Conservation (phyloP, 2,113 vertebrate species). For the Pollachius pollachius region DNA sequence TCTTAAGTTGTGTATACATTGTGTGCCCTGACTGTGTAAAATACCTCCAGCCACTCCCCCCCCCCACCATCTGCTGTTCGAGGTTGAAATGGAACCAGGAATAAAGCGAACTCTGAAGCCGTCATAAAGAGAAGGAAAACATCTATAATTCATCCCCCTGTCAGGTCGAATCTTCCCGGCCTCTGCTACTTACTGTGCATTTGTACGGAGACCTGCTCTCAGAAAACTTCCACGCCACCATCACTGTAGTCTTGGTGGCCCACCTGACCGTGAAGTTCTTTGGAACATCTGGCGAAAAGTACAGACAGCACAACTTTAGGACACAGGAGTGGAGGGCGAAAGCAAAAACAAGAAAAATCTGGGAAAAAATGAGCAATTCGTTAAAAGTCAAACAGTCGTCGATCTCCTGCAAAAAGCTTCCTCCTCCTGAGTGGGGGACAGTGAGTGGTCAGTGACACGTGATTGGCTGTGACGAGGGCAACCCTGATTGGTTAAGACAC, state of each 20-base stretch:
- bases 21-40: no score
- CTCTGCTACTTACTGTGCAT: slow-evolving; percentile 80
- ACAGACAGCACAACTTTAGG: slow-evolving; percentile 23
- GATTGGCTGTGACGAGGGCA: slow-evolving; percentile 71
- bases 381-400: slow-evolving; percentile 21
- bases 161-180: neutral
- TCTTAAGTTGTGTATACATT: no score
- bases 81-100: neutral
- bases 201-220: slow-evolving; percentile 82
- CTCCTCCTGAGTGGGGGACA: slow-evolving; percentile 55
- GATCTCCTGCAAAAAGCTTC: slow-evolving; percentile 40
- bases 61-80: no score
- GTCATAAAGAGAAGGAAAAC: neutral
- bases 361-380: slow-evolving; percentile 30
- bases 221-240: slow-evolving; percentile 92
- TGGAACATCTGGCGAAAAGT: slow-evolving; percentile 84
- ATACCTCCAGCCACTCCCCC: no score
- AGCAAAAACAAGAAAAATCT: neutral
- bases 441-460: slow-evolving; percentile 62
- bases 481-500: slow-evolving; percentile 72
- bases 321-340: neutral
- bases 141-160: neutral
- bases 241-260: slow-evolving; percentile 91
- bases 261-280: slow-evolving; percentile 98
- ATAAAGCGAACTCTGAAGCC: neutral